These are phyloP conservation scores for Aplocera efformata DNA, from an alignment of 2,888 invertebrate genomes.

Conservation along the genomic window DNA sequence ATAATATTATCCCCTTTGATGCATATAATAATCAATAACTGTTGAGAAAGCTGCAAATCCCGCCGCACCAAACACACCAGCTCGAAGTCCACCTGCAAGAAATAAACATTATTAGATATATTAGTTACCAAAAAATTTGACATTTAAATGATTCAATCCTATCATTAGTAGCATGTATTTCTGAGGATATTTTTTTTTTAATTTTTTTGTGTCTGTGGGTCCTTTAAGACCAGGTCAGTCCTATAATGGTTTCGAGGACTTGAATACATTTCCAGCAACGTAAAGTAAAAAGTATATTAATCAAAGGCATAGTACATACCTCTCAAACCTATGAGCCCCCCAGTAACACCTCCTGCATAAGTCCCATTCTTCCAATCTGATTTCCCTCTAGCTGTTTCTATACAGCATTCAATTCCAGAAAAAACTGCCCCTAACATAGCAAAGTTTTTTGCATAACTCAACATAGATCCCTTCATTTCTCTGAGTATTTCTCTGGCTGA, in stretches of 20 bases:
- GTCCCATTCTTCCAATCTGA: conserved; percentile 98
- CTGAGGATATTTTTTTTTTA: too few relatives aligned
- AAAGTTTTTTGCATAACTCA: conserved; percentile 98
- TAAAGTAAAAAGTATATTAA: too few relatives aligned
- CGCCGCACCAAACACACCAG: conserved; percentile 95
- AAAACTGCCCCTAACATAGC: conserved; percentile 97
- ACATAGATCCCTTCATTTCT: conserved; percentile 95
- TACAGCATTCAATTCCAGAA: conserved; percentile 95
- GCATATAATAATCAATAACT: conserved; percentile 97
- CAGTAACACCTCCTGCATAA: conserved; percentile 95
- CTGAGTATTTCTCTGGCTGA: conserved; percentile 92
- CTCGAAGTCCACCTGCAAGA: conserved; percentile 92
- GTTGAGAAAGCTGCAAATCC: conserved; percentile 99
- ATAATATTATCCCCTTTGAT: conserved; percentile 54
- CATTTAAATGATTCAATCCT: too few relatives aligned
- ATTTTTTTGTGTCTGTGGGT: too few relatives aligned
- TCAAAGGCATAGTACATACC: conserved; percentile 67
- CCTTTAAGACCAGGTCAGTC: too few relatives aligned
- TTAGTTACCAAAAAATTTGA: too few relatives aligned
- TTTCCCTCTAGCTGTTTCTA: conserved; percentile 97
- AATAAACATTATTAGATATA: conserved; percentile 5
- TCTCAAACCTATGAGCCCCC: conserved; percentile 93
- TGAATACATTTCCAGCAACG: too few relatives aligned
- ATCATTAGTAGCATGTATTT: too few relatives aligned
- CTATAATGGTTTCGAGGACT: too few relatives aligned